Percentiles rank a stretch among this genome's conserved stretches.
phyloP scores from a whole-genome alignment of 1,140 invertebrate genomes.

The Pseudomyrmex sp. region DNA sequence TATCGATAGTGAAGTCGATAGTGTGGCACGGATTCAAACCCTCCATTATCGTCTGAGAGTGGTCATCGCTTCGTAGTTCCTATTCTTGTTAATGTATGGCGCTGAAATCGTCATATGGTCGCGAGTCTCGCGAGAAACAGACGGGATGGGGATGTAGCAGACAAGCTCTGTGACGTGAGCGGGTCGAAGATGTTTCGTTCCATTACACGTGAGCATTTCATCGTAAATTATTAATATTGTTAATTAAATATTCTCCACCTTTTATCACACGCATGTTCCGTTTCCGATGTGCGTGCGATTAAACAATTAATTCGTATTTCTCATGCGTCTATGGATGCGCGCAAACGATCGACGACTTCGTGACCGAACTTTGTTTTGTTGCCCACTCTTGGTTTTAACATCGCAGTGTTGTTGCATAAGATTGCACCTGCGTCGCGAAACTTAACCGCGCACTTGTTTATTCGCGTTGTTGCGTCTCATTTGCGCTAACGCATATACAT shows the following conservation, averaged over 20 bases:
- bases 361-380: background rate
- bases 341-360: background rate
- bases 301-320: too few relatives aligned
- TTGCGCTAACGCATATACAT: too few relatives aligned
- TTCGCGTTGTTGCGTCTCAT: background rate
- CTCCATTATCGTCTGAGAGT: too few relatives aligned
- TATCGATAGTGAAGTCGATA: too few relatives aligned
- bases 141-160: slow-evolving; percentile 1
- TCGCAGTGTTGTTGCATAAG: slow-evolving; percentile 25
- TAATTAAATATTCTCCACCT: background rate
- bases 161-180: slow-evolving; percentile 28
- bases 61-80: too few relatives aligned
- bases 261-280: background rate
- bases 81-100: too few relatives aligned
- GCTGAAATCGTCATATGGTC: too few relatives aligned
- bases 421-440: background rate
- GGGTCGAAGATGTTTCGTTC: slow-evolving; percentile 62
- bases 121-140: too few relatives aligned
- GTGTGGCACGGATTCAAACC: too few relatives aligned
- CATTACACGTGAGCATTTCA: slow-evolving; percentile 64
- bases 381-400: background rate
- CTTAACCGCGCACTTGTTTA: background rate
- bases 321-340: too few relatives aligned
- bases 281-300: background rate
- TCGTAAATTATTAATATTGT: background rate